Conservation (phyloP, 2,113 vertebrate species). For the Sinocyclocheilus anshuiensis region DNA sequence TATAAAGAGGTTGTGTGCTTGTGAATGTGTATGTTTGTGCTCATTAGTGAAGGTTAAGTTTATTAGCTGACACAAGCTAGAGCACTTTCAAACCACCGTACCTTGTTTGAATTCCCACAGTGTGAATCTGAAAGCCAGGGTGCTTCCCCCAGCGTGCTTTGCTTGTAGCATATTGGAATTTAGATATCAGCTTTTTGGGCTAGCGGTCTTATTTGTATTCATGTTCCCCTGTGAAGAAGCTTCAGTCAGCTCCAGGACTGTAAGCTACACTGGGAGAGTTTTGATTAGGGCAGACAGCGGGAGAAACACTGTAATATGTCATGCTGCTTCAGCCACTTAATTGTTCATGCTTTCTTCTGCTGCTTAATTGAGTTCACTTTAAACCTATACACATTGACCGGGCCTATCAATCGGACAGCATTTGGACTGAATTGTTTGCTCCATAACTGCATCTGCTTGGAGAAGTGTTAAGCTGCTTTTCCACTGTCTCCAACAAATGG, state of each 20-base stretch:
- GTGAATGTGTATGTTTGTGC: neutral
- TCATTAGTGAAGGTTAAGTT: neutral
- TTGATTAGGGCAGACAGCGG: constrained; percentile 39
- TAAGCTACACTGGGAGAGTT: constrained; percentile 2
- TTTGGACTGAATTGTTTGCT: neutral
- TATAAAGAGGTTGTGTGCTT: neutral
- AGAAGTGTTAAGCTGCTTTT: neutral
- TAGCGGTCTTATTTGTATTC: constrained; percentile 2
- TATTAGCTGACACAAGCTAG: neutral
- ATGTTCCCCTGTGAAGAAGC: neutral
- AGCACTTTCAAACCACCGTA: neutral
- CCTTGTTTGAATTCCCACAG: neutral
- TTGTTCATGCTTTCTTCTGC: neutral
- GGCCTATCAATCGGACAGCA: neutral
- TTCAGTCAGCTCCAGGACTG: constrained; percentile 1
- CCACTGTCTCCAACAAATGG: neutral
- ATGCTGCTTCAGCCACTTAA: neutral
- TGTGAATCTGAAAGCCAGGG: neutral
- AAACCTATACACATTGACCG: neutral
- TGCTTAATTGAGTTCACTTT: neutral
- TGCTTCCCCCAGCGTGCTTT: neutral
- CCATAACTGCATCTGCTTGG: too few relatives aligned
- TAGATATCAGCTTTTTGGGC: constrained; percentile 13
- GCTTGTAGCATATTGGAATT: neutral
- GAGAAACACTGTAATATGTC: neutral